Percentiles rank a stretch among this genome's conserved stretches.
phyloP scores from a whole-genome alignment of 1,140 invertebrate genomes.

The Cylas formicarius region DNA sequence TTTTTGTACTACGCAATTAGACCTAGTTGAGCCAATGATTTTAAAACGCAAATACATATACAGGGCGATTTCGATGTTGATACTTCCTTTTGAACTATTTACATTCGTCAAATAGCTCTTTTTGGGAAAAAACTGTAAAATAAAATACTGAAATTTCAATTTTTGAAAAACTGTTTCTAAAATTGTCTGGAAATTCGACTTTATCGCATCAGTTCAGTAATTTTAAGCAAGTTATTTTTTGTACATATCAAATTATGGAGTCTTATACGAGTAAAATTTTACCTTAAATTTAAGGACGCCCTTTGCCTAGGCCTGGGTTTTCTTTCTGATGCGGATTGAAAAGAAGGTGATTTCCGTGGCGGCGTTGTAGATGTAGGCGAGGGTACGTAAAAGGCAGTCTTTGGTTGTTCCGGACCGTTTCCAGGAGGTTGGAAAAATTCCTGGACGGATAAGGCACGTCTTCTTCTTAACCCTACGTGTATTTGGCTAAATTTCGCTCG shows the following conservation, averaged over 20 bases:
- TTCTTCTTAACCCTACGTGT: conserved; percentile 55
- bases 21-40: too few species aligned
- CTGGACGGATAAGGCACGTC: conserved; percentile 57
- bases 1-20: too few species aligned
- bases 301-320: conserved; percentile 29
- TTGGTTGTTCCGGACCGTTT: conserved; percentile 25
- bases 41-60: too few species aligned
- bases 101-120: too few species aligned
- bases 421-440: conserved; percentile 52
- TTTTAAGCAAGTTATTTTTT: neutral
- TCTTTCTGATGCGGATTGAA: conserved; percentile 21
- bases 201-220: neutral
- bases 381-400: conserved; percentile 61
- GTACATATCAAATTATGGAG: too few species aligned
- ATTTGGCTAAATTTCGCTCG: conserved; percentile 57
- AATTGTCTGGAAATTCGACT: neutral
- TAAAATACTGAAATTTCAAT: neutral
- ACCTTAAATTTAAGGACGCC: conserved; percentile 18
- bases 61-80: too few species aligned
- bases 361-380: conserved; percentile 36
- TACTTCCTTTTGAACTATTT: too few species aligned
- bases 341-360: conserved; percentile 19
- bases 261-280: neutral
- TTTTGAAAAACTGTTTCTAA: neutral
- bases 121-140: too few species aligned